These are phyloP conservation scores for Propithecus perrieri DNA, from an alignment of 2,797 vertebrate genomes.

Conservation along the genomic window DNA sequence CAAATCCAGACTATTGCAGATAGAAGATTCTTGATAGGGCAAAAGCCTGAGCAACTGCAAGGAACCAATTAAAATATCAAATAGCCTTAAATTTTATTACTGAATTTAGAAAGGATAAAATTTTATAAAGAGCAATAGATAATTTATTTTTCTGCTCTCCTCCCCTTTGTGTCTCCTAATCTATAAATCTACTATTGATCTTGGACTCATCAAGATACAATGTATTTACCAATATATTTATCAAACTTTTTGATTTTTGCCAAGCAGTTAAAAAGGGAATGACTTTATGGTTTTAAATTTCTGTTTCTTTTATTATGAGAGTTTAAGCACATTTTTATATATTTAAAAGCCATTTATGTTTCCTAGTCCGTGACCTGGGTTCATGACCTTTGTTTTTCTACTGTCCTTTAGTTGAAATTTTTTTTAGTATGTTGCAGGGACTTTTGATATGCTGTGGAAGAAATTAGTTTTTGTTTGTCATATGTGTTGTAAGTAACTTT, in stretches of 20 bases:
- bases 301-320: background rate
- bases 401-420: background rate
- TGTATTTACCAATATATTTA: background rate
- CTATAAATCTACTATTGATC: background rate
- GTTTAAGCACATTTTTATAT: background rate
- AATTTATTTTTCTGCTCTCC: background rate
- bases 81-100: background rate
- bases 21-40: background rate
- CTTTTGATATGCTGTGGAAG: background rate
- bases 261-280: background rate
- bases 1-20: background rate
- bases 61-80: background rate
- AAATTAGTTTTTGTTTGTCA: background rate
- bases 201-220: background rate
- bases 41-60: background rate
- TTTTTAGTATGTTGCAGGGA: background rate
- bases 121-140: background rate
- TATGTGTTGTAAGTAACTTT: background rate
- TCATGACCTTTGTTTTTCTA: background rate
- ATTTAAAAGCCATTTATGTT: slow-evolving; percentile 4
- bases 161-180: no score
- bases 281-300: background rate
- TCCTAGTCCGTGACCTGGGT: background rate
- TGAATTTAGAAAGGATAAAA: background rate
- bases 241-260: background rate